These are phyloP conservation scores for Cheirogaleus major DNA, from an alignment of 2,797 vertebrate species.

Conservation along the genomic window DNA sequence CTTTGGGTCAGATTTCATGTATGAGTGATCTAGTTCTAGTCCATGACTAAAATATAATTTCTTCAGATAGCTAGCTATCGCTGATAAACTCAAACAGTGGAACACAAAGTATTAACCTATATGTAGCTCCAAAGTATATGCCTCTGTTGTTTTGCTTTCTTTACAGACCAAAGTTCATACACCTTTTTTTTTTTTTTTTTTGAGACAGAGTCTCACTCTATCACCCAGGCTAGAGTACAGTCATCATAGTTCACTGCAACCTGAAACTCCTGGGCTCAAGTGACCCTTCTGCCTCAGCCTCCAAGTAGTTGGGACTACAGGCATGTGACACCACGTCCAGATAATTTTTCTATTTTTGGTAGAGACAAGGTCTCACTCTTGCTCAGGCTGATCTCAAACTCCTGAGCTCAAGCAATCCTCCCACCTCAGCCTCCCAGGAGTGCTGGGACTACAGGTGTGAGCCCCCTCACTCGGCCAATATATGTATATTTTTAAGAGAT, in stretches of 20 bases:
- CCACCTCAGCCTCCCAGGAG: background rate
- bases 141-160: background rate
- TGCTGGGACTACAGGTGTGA: background rate
- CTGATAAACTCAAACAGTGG: background rate
- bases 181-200: background rate
- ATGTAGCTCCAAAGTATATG: background rate
- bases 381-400: background rate
- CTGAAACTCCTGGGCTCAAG: background rate
- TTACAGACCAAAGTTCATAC: background rate
- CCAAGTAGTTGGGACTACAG: background rate
- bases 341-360: background rate
- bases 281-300: background rate
- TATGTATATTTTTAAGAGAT: background rate
- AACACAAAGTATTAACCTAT: background rate
- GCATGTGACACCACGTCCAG: background rate
- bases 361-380: background rate
- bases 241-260: background rate
- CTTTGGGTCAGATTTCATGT: background rate
- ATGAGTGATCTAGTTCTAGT: background rate
- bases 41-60: background rate
- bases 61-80: background rate
- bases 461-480: background rate
- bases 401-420: background rate
- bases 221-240: background rate
- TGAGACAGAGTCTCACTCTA: background rate